Conservation (phyloP, 2,888 invertebrate species). For the Crocallis elinguaria region DNA sequence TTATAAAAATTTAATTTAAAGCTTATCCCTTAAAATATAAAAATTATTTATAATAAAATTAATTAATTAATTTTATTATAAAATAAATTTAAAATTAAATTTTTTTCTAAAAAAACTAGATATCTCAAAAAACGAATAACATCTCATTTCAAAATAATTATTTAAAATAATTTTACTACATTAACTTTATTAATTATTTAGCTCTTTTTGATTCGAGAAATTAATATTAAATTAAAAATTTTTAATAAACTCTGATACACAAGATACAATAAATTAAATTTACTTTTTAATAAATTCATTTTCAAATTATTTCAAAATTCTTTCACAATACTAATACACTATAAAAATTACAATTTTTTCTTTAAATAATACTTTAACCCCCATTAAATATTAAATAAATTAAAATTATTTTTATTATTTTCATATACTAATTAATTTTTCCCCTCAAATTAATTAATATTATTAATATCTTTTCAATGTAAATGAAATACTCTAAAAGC, state of each 20-base stretch:
- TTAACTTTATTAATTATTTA: conserved; percentile 84
- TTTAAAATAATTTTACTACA: conserved; percentile 86
- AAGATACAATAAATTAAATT: conserved; percentile 84
- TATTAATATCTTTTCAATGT: too few relatives aligned
- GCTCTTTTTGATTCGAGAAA: conserved; percentile 87
- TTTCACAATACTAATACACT: conserved; percentile 83
- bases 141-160: conserved; percentile 86
- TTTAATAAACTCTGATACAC: conserved; percentile 89
- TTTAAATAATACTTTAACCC: conserved; percentile 75
- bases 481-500: too few relatives aligned
- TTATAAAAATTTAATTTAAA: conserved; percentile 84
- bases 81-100: conserved; percentile 81
- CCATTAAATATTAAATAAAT: conserved; percentile 53
- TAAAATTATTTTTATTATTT: conserved; percentile 81
- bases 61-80: conserved; percentile 56
- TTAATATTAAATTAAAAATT: conserved; percentile 61
- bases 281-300: conserved; percentile 79
- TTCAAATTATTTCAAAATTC: conserved; percentile 82
- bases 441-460: too few relatives aligned
- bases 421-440: conserved; percentile 60
- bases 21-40: conserved; percentile 86
- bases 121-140: conserved; percentile 87
- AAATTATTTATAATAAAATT: conserved; percentile 52
- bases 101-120: conserved; percentile 88
- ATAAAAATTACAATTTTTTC: conserved; percentile 83